phyloP scores from a whole-genome alignment of 2,113 vertebrate species.

The Oriolus oriolus region DNA sequence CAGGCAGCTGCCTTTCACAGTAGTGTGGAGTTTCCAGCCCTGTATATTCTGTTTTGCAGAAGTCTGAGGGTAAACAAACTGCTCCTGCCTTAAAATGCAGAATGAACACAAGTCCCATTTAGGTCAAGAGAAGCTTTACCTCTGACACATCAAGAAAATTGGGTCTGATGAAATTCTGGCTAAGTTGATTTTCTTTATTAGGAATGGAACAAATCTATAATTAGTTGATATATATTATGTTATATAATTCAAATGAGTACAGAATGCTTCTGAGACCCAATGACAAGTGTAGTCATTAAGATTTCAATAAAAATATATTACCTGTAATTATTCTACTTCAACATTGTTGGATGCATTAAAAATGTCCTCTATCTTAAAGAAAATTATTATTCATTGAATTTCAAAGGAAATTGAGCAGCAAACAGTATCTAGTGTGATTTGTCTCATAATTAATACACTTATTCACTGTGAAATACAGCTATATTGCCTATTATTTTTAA shows the following conservation, averaged over 20 bases:
- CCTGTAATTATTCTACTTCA: slow-evolving; percentile 48
- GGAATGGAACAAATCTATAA: background rate
- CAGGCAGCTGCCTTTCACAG: background rate
- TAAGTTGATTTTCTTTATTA: background rate
- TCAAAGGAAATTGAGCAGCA: slow-evolving; percentile 48
- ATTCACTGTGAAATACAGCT: slow-evolving; percentile 40
- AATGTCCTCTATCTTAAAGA: slow-evolving; percentile 26
- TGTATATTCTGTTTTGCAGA: background rate
- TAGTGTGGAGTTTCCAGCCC: background rate
- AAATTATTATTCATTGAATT: slow-evolving; percentile 52
- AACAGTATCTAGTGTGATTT: slow-evolving; percentile 41
- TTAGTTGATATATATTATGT: background rate
- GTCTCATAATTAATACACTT: slow-evolving; percentile 58
- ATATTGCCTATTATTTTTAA: slow-evolving; percentile 52
- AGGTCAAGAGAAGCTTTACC: background rate
- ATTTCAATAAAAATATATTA: slow-evolving; percentile 56
- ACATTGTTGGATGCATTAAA: slow-evolving; percentile 17
- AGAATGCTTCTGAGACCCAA: background rate
- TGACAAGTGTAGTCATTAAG: slow-evolving; percentile 35
- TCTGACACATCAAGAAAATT: background rate
- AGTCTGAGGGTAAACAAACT: background rate
- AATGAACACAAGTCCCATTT: background rate
- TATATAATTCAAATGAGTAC: slow-evolving; percentile 3
- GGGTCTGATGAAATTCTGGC: background rate
- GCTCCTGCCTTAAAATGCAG: background rate